Conservation (phyloP, 2,888 invertebrate species). For the Aphrophora alni region DNA sequence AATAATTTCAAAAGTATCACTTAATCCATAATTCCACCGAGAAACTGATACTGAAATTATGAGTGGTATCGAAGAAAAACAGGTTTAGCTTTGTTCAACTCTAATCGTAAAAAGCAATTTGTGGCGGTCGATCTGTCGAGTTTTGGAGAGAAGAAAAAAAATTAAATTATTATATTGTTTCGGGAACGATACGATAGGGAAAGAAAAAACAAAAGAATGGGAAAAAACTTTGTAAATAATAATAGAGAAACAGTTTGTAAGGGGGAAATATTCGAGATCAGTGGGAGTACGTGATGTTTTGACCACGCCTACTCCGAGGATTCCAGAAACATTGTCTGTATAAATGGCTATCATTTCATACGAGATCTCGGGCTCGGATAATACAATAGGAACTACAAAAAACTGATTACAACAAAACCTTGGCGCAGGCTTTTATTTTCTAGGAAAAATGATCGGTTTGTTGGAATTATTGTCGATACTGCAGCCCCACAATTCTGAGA, state of each 20-base stretch:
- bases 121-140: background rate
- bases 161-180: background rate
- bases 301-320: conserved; percentile 12
- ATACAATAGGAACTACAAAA: conserved; percentile 31
- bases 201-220: background rate
- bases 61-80: background rate
- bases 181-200: background rate
- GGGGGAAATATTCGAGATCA: conserved; percentile 2
- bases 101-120: background rate
- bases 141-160: background rate
- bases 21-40: too few relatives aligned
- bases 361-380: conserved; percentile 10
- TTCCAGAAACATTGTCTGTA: background rate
- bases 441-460: conserved; percentile 6
- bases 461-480: background rate
- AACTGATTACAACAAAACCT: conserved; percentile 31
- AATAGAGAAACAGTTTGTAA: background rate
- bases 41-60: background rate
- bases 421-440: background rate
- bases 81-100: background rate
- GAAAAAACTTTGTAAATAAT: conserved; percentile 5
- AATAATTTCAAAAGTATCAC: too few relatives aligned
- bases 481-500: background rate
- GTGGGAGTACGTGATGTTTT: background rate
- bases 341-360: conserved; percentile 36